Percentiles rank a stretch among this genome's conserved stretches.
phyloP scores from a whole-genome alignment of 2,113 vertebrate genomes.

The Isurus oxyrinchus region DNA sequence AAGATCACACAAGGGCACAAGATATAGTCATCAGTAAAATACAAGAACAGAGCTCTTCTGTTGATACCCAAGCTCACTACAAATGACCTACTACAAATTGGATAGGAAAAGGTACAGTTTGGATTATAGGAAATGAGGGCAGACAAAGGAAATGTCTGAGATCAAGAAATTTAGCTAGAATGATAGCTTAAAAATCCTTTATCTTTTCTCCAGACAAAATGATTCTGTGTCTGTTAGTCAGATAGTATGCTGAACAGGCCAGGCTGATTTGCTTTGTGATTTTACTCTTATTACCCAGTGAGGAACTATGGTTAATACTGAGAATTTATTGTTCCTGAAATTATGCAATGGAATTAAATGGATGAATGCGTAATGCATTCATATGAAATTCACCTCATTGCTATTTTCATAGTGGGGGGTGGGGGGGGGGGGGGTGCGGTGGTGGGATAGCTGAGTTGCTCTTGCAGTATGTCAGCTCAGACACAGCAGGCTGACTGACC shows the following conservation, averaged over 20 bases:
- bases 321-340: background rate
- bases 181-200: background rate
- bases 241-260: background rate
- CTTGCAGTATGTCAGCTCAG: background rate
- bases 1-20: background rate
- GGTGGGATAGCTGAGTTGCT: background rate
- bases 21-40: background rate
- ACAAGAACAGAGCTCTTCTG: background rate
- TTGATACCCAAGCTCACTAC: background rate
- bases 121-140: background rate
- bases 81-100: background rate
- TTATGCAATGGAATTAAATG: background rate
- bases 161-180: background rate
- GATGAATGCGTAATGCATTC: background rate
- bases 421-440: no score
- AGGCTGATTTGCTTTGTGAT: conserved; percentile 1
- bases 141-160: background rate
- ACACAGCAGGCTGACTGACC: background rate
- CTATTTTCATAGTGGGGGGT: no score
- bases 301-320: background rate
- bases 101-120: background rate
- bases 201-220: conserved; percentile 1
- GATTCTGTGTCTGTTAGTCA: background rate
- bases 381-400: background rate
- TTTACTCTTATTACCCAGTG: background rate